Conservation (phyloP, 37 sponge, comb jelly and placozoan genomes). For the Eunapius fragilis region DNA sequence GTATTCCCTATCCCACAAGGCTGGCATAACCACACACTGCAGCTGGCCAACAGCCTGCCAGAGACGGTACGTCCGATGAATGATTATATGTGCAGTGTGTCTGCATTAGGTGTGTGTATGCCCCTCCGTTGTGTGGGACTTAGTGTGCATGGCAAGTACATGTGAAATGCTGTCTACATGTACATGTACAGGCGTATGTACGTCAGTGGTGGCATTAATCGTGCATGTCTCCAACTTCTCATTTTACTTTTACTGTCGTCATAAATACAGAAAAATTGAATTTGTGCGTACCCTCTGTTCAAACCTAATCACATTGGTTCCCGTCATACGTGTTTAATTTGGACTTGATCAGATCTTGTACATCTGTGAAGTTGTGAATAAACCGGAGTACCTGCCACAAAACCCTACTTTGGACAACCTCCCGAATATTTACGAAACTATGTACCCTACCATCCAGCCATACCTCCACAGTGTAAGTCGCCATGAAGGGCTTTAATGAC, state of each 20-base stretch:
- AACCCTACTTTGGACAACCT: conserved; percentile 76
- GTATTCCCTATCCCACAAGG: neutral
- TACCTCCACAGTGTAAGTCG: conserved; percentile 58
- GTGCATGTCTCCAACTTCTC: no score
- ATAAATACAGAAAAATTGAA: no score
- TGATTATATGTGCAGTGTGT: neutral
- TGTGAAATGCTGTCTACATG: neutral
- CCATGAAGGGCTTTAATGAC: no score
- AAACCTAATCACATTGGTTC: no score
- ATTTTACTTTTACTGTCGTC: no score
- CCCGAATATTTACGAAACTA: conserved; percentile 78
- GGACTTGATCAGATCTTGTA: conserved; percentile 11
- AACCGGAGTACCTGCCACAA: conserved; percentile 84
- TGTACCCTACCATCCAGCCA: conserved; percentile 78
- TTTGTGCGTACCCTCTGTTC: no score
- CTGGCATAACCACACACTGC: neutral
- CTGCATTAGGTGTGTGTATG: neutral
- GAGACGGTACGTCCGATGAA: neutral
- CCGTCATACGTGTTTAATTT: no score
- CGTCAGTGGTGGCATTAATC: no score
- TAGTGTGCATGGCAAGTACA: neutral
- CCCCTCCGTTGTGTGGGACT: neutral
- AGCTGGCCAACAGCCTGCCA: neutral
- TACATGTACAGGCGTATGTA: no score
- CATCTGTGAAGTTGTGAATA: conserved; percentile 53